phyloP scores from a whole-genome alignment of 2,888 invertebrate genomes.

The Mongoloraphidia duomilia region DNA sequence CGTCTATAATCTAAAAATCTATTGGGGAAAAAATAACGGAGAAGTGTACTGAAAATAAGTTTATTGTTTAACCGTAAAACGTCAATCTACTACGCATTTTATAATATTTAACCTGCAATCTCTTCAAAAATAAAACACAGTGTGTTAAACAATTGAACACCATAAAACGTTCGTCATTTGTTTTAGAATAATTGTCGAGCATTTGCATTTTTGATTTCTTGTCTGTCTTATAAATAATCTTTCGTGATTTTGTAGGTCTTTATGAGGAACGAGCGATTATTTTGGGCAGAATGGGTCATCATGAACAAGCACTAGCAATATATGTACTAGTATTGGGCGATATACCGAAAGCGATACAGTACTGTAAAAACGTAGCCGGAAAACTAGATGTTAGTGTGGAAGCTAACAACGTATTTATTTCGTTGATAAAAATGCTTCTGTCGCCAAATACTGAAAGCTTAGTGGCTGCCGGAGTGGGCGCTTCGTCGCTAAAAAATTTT shows the following conservation, averaged over 20 bases:
- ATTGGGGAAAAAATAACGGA: too few species aligned
- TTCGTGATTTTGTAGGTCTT: slow-evolving; percentile 33
- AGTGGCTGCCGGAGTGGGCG: slow-evolving; percentile 19
- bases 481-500: slow-evolving; percentile 24
- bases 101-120: slow-evolving; percentile 1
- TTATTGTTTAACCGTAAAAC: too few species aligned
- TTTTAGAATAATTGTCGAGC: too few species aligned
- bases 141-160: too few species aligned
- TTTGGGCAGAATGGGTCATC: slow-evolving; percentile 75
- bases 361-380: slow-evolving; percentile 55
- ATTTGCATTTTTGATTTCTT: too few species aligned
- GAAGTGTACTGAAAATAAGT: too few species aligned
- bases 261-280: slow-evolving; percentile 92
- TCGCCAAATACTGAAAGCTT: slow-evolving; percentile 24
- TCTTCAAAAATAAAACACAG: too few species aligned
- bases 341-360: slow-evolving; percentile 66
- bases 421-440: slow-evolving; percentile 26
- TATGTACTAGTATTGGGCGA: slow-evolving; percentile 83
- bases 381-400: slow-evolving; percentile 12
- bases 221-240: too few species aligned
- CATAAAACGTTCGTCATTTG: too few species aligned
- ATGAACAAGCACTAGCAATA: slow-evolving; percentile 85
- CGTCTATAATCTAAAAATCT: too few species aligned
- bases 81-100: too few species aligned
- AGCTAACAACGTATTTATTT: slow-evolving; percentile 23